These are phyloP conservation scores for Sapayoa aenigma DNA, from an alignment of 2,113 vertebrate species.

Conservation along the genomic window DNA sequence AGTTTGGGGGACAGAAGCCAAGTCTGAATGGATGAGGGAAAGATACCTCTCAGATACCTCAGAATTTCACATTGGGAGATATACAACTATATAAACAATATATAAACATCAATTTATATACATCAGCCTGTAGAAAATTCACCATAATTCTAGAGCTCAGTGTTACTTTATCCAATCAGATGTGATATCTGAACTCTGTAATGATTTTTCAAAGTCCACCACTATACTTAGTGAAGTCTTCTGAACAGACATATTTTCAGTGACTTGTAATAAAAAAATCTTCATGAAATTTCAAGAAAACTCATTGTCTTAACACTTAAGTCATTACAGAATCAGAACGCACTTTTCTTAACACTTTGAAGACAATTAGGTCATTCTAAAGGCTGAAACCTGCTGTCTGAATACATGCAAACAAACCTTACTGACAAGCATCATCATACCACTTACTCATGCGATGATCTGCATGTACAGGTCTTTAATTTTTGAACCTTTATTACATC, in stretches of 20 bases:
- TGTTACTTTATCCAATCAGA: neutral
- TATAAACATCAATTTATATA: too few species aligned
- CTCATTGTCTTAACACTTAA: neutral
- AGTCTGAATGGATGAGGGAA: neutral
- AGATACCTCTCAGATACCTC: neutral
- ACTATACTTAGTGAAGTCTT: neutral
- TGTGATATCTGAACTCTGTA: neutral
- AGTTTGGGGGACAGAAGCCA: neutral
- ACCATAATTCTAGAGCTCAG: neutral
- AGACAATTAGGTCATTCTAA: neutral
- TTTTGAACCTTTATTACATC: neutral
- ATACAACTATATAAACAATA: neutral
- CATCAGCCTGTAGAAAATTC: neutral
- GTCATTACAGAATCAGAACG: neutral
- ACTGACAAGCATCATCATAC: neutral
- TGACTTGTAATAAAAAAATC: neutral
- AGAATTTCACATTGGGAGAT: accelerated
- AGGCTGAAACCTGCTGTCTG: neutral
- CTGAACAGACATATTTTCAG: neutral
- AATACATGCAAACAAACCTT: neutral
- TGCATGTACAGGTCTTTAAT: neutral
- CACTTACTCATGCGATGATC: neutral
- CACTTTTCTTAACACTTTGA: neutral
- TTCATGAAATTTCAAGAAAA: neutral
- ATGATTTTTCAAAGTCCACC: neutral